phyloP scores from a whole-genome alignment of 2,797 vertebrate genomes.

The Eulemur mongoz region DNA sequence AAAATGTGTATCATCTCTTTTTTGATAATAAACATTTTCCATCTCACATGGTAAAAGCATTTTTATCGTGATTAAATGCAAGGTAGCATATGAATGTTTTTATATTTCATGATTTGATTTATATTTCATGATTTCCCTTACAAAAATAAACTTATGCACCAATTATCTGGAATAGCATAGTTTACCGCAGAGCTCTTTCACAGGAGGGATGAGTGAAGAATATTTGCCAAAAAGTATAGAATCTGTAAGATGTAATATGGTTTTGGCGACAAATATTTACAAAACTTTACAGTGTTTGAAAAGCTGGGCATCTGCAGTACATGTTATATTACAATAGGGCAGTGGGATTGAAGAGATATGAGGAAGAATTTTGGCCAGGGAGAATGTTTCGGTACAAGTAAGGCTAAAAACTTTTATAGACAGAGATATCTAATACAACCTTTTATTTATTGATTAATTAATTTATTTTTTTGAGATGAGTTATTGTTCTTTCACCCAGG shows the following conservation, averaged over 20 bases:
- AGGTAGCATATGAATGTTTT: neutral
- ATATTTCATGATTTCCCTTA: neutral
- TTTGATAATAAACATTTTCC: neutral
- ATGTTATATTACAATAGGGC: neutral
- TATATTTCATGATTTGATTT: neutral
- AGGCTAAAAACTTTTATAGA: neutral
- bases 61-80: neutral
- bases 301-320: neutral
- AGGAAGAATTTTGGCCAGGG: neutral
- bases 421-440: neutral
- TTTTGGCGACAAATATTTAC: neutral
- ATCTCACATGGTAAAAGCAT: neutral
- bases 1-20: neutral
- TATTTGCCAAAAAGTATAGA: neutral
- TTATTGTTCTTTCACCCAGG: neutral
- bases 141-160: neutral
- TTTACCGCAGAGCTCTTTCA: neutral
- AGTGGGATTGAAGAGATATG: fast-evolving
- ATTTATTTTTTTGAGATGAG: neutral
- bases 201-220: neutral
- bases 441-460: too few species aligned
- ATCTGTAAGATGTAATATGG: neutral
- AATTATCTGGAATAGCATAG: neutral
- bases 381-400: neutral
- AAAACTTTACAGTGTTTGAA: neutral